Conservation (phyloP, 2,888 invertebrate genomes). For the Agrochola lychnidis region DNA sequence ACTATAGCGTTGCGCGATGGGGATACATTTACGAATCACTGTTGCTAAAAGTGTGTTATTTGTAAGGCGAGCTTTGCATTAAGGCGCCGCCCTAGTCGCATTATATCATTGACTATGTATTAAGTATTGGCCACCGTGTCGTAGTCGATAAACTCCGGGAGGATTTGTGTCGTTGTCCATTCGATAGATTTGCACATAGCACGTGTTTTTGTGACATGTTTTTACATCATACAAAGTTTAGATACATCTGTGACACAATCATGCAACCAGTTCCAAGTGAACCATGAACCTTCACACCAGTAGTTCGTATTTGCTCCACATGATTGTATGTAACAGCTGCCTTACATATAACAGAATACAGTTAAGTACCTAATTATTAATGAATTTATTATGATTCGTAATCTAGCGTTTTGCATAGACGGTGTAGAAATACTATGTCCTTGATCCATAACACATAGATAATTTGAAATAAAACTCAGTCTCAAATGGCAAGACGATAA, state of each 20-base stretch:
- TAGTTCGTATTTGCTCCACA: constrained; percentile 36
- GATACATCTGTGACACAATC: constrained; percentile 3
- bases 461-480: constrained; percentile 63
- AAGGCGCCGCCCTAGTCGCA: too few species aligned
- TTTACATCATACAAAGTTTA: not conserved
- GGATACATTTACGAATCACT: constrained; percentile 51
- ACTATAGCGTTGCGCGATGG: constrained; percentile 44
- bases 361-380: constrained; percentile 58
- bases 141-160: not conserved
- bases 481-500: constrained; percentile 57
- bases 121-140: not conserved
- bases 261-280: not conserved
- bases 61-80: not conserved
- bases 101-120: not conserved
- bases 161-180: not conserved
- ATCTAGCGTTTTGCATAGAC: constrained; percentile 60
- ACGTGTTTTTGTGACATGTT: not conserved
- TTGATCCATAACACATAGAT: constrained; percentile 51
- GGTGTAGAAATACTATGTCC: constrained; percentile 67
- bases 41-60: not conserved
- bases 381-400: constrained; percentile 58
- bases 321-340: constrained; percentile 45
- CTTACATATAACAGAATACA: constrained; percentile 63
- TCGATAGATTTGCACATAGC: not conserved
- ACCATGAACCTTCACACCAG: constrained; percentile 8